These are phyloP conservation scores for Siniperca knerii DNA, from an alignment of 2,113 vertebrate genomes.

Conservation along the genomic window DNA sequence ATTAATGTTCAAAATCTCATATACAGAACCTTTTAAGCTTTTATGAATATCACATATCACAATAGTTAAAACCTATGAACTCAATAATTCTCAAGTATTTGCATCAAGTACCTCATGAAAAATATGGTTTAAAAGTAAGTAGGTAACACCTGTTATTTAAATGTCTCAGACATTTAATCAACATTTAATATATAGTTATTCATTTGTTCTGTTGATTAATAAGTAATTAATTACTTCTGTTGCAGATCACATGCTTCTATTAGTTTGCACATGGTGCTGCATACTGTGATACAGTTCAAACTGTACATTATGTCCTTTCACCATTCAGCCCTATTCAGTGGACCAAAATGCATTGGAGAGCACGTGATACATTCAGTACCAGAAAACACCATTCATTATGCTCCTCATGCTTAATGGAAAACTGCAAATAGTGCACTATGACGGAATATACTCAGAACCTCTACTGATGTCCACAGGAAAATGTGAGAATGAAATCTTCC, in stretches of 20 bases:
- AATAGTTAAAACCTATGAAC: no score
- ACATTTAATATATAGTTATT: neutral
- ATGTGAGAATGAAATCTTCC: neutral
- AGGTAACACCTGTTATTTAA: neutral
- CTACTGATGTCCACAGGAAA: neutral
- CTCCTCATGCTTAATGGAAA: neutral
- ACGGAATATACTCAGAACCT: neutral
- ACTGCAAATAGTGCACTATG: neutral
- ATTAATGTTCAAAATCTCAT: no score
- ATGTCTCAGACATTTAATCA: neutral
- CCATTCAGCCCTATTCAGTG: neutral
- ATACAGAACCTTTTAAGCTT: no score
- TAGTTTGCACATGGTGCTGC: no score
- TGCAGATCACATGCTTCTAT: no score
- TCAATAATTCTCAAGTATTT: no score
- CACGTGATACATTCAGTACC: neutral
- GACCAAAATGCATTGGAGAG: neutral
- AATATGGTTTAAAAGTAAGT: neutral
- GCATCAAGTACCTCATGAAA: no score
- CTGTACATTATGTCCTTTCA: neutral
- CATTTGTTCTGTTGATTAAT: no score
- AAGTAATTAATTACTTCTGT: no score
- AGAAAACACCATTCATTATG: slow-evolving; percentile 12
- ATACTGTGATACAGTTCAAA: neutral
- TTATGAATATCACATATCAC: no score